Percentiles rank a stretch among this genome's conserved stretches.
These are phyloP conservation scores for Drosophila planitibia DNA, from an alignment of 2,888 invertebrate genomes.

Conservation along the genomic window DNA sequence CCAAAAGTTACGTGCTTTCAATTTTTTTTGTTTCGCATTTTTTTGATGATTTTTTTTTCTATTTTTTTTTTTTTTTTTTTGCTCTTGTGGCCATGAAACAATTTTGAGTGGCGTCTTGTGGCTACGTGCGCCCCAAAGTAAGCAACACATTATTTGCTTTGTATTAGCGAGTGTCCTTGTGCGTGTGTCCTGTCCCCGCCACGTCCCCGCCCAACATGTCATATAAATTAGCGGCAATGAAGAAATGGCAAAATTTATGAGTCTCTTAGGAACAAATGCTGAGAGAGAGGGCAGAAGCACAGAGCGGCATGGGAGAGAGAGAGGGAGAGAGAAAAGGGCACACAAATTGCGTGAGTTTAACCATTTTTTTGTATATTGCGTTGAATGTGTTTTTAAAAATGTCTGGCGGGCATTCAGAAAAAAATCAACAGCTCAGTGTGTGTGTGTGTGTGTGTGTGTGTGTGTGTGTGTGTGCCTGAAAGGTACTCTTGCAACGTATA, in stretches of 20 bases:
- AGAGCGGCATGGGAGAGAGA: neutral
- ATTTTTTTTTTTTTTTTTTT: conserved; percentile 20
- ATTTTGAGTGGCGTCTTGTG: conserved; percentile 56
- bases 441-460: conserved; percentile 17
- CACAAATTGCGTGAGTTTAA: conserved; percentile 35
- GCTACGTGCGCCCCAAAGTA: conserved; percentile 39
- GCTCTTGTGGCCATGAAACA: conserved; percentile 66
- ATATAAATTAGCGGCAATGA: conserved; percentile 80
- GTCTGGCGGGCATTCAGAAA: conserved; percentile 64
- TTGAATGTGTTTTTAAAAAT: conserved; percentile 67
- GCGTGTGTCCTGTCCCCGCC: conserved; percentile 7
- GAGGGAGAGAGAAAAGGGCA: conserved; percentile 10
- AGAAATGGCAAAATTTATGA: conserved; percentile 83
- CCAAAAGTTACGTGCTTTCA: conserved; percentile 69
- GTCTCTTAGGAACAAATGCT: conserved; percentile 63
- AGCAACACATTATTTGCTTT: conserved; percentile 77
- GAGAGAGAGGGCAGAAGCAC: conserved; percentile 12
- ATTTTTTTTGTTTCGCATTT: conserved; percentile 26
- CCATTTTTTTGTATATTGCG: conserved; percentile 1
- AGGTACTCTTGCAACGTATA: conserved; percentile 32
- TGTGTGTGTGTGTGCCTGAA: conserved; percentile 22
- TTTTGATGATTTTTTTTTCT: conserved; percentile 17
- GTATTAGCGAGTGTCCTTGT: conserved; percentile 64
- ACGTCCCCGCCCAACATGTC: conserved; percentile 28
- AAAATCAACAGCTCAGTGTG: conserved; percentile 23